These are phyloP conservation scores for Seira musarum DNA, from an alignment of 2,888 invertebrate genomes.

Conservation along the genomic window DNA sequence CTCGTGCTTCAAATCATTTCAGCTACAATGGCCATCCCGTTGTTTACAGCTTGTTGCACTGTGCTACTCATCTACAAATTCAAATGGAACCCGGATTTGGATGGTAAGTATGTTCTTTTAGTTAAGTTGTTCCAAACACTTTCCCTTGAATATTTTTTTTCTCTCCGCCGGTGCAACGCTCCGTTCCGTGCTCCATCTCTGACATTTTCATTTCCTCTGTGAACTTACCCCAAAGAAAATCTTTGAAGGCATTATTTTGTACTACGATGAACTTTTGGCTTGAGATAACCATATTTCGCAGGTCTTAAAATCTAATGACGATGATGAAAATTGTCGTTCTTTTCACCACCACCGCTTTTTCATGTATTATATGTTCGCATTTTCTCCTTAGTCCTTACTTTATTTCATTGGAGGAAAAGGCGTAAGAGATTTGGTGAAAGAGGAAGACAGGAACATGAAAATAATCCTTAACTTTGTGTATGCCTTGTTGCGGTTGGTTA, in stretches of 20 bases:
- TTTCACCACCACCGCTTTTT: too few species aligned
- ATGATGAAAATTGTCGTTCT: not conserved
- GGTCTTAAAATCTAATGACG: not conserved
- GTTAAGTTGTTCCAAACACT: not conserved
- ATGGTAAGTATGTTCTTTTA: constrained; percentile 36
- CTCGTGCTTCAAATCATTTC: constrained; percentile 68
- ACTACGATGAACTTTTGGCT: too few species aligned
- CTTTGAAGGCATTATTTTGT: too few species aligned
- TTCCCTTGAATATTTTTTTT: constrained; percentile 6
- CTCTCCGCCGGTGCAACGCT: too few species aligned
- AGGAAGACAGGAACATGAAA: too few species aligned
- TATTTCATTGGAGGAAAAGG: too few species aligned
- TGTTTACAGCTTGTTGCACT: constrained; percentile 68
- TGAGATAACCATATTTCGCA: too few species aligned
- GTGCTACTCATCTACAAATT: constrained; percentile 67
- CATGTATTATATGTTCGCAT: too few species aligned
- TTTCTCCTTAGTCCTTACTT: too few species aligned
- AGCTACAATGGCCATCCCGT: constrained; percentile 67
- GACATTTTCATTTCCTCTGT: constrained; percentile 45
- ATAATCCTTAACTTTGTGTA: too few species aligned
- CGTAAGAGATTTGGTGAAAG: too few species aligned
- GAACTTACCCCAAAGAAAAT: too few species aligned
- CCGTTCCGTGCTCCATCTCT: not conserved
- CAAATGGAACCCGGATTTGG: constrained; percentile 60
- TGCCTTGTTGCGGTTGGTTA: constrained; percentile 32